Base-by-base conservation (phyloP, 2,888 invertebrate genomes). In the Tanaodytes sp. region DNA sequence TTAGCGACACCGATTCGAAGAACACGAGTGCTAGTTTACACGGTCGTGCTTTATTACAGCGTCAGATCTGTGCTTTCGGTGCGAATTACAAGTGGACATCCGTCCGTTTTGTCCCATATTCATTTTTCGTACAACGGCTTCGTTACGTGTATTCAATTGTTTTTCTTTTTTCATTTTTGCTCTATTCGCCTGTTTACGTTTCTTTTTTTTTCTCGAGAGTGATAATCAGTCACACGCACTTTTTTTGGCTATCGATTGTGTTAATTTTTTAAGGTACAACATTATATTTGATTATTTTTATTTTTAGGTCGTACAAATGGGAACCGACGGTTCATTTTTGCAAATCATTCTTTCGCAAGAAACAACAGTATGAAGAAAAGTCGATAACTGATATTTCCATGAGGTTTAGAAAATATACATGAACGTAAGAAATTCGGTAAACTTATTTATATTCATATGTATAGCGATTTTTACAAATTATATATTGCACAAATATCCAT, bases 1-100 rank as follows among this genome's bases (percentile, higher is more conserved):
- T 65, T 67, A 68, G 62, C 71, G 73, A 65, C 69, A 69, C 66
- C 59, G 73, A 71, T 71, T 68, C 52, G 61, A 63, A 65, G 65
- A 69, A 66, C 73, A 69, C 68, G 73, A 69, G 66, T 68, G 68
- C 64, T 71, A 66, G 51, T 62, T 65, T 43, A 59, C n/a, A 64
- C 63, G 49, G 55, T 64, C 64, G 57, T 71, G 52, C 64, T 57
- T 72, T 67, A 46, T 67, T 72, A 64, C 58, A 67, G 69, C 66
- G 55, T 66, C 70, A 51, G 52, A 66, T 71, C 58, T 46, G 65
- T 71, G 70, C 62, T 62, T 58, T 65, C 61, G 61, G 70, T 70
- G 65, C 65, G 57, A 52, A 37, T 65, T 57, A 54, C 65, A 58
- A 48, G 12, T 65, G 36, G 49, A 9, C 37, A 31, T 42, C 36